Base-by-base conservation (phyloP, 2,113 vertebrate species). In the Lucifuga dentata region DNA sequence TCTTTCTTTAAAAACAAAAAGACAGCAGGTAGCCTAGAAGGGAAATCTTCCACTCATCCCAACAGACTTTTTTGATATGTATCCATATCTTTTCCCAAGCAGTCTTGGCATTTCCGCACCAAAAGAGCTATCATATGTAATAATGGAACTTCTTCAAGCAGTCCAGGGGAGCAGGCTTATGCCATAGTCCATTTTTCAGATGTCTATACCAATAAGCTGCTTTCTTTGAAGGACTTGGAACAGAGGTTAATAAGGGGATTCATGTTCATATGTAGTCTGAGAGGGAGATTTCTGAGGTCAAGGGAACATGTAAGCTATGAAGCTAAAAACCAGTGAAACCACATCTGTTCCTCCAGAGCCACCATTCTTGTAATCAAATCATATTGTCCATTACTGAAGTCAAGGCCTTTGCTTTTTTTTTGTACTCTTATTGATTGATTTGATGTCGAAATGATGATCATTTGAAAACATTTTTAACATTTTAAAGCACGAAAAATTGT, bases 161-260 rank as follows among this genome's bases (percentile, higher is more conserved):
- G 39, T 55, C 78, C 69, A 61, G 62, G 51, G 44, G 51, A 73
- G 39, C 69, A 76, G 65, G 60, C n/a, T 43, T 26, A 32, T 21
- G 57, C 57, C 41, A 72, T 82, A 66, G 68, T 67, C 50, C 26
- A 45, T 80, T 66, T 51, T 39, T 74, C 67, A 76, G 17, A 66
- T 45, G 73, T 83, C 70, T 36, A 12, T 56, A 39, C 53, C 82
- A 78, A 73, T 88, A 63, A 73, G 52, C 40, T 74, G 11, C 13
- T 35, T n/a, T 59, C 70, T 65, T 69, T 78, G 76, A 73, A 45
- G 53, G 60, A 52, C 41, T 48, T 53, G 62, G 82, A 78, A 43
- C 33, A 16, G 38, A 57, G 62, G 65, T 49, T 67, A 80, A 76
- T 63, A 38, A 65, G 13, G 21, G 29, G 40, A 72, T 78, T 86